phyloP scores from a whole-genome alignment of 2,113 vertebrate genomes.

The Coptodon rendalli region DNA sequence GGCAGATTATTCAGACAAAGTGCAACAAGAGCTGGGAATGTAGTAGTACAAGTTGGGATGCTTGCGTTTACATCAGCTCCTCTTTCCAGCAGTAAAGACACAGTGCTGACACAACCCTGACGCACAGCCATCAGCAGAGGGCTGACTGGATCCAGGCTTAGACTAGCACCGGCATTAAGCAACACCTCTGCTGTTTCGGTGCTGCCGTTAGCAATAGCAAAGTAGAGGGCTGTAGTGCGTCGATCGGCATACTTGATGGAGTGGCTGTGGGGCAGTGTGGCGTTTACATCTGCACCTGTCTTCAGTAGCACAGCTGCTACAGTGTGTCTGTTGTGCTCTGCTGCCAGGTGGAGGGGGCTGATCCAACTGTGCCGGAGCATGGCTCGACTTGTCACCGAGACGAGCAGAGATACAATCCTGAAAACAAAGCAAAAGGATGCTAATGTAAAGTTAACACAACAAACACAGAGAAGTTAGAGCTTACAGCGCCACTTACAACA shows the following conservation, averaged over 20 bases:
- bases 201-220: conserved; percentile 80
- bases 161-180: conserved; percentile 82
- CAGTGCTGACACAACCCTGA: conserved; percentile 77
- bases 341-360: conserved; percentile 89
- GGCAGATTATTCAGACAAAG: conserved; percentile 82
- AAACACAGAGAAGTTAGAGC: not conserved
- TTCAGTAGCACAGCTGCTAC: conserved; percentile 81
- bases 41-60: conserved; percentile 76
- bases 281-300: conserved; percentile 85
- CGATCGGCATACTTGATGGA: conserved; percentile 81
- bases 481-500: not conserved
- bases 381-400: conserved; percentile 85
- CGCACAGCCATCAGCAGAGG: conserved; percentile 85
- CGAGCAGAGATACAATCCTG: conserved; percentile 86
- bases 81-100: conserved; percentile 82
- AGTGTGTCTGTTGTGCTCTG: conserved; percentile 78
- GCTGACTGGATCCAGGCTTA: conserved; percentile 80
- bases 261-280: conserved; percentile 73
- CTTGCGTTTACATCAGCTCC: conserved; percentile 81
- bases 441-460: not conserved
- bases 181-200: conserved; percentile 75
- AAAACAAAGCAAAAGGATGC: not conserved
- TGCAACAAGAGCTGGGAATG: conserved; percentile 85
- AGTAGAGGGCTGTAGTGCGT: conserved; percentile 82
- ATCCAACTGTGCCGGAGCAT: conserved; percentile 83